phyloP scores from a whole-genome alignment of 2,113 vertebrate species.

The Pollachius pollachius region DNA sequence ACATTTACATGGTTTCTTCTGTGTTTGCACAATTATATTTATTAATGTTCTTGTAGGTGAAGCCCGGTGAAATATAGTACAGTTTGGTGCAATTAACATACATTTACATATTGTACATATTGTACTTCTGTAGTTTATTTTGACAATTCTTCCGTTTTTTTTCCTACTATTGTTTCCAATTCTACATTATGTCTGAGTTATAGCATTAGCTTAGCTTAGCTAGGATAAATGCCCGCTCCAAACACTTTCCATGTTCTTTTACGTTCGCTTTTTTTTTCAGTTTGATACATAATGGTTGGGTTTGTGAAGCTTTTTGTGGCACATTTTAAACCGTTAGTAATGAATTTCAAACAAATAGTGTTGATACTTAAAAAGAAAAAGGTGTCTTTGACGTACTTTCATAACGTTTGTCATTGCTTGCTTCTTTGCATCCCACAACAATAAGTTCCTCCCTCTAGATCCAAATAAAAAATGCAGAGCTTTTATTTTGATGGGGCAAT shows the following conservation, averaged over 20 bases:
- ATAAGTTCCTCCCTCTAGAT: too few species aligned
- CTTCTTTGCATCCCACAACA: too few species aligned
- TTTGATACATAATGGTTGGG: too few species aligned
- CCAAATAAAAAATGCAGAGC: not conserved
- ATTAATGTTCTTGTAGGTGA: slow-evolving; percentile 42
- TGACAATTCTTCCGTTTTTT: not conserved
- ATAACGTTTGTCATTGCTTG: too few species aligned
- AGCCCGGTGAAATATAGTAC: slow-evolving; percentile 13
- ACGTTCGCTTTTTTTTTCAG: slow-evolving; percentile 2
- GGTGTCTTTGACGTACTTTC: too few species aligned
- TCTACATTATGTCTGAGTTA: slow-evolving; percentile 29
- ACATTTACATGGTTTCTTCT: slow-evolving; percentile 42
- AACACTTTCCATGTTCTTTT: not conserved
- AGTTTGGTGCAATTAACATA: slow-evolving; percentile 51
- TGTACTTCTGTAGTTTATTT: slow-evolving; percentile 13
- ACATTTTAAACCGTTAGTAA: too few species aligned
- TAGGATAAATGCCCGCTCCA: too few species aligned
- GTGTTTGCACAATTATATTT: slow-evolving; percentile 61
- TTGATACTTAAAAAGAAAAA: too few species aligned
- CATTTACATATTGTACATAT: slow-evolving; percentile 16
- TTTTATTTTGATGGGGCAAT: not conserved
- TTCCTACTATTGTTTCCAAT: slow-evolving; percentile 27
- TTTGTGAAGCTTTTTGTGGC: too few species aligned
- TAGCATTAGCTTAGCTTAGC: slow-evolving; percentile 17
- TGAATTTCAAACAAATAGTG: too few species aligned